Conservation (phyloP, 2,113 vertebrate species). For the Coreoperca whiteheadi region DNA sequence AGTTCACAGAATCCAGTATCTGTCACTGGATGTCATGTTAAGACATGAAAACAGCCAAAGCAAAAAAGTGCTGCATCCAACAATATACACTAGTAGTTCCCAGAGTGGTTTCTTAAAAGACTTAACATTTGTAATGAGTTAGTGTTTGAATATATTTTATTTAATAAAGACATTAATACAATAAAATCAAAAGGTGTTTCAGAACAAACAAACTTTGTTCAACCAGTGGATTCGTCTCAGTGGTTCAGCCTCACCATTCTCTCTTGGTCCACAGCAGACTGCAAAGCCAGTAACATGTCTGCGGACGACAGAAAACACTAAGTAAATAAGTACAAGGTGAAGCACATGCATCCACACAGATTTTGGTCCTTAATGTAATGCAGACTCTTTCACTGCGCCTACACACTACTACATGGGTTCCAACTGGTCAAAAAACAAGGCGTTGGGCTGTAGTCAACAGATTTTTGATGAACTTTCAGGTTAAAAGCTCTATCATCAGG, state of each 20-base stretch:
- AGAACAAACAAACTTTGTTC: neutral
- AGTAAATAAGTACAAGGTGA: neutral
- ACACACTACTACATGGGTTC: neutral
- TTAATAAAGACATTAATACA: conserved; percentile 17
- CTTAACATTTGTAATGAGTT: neutral
- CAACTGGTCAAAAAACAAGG: neutral
- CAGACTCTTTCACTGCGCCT: neutral
- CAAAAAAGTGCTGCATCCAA: neutral
- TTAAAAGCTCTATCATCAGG: neutral
- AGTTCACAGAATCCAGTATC: neutral
- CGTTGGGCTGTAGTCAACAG: neutral
- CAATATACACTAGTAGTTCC: neutral
- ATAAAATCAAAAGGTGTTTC: neutral
- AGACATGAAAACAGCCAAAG: neutral
- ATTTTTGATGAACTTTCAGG: neutral
- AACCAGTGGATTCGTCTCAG: conserved; percentile 31
- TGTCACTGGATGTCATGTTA: too few species aligned
- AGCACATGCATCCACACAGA: neutral
- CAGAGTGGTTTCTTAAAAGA: neutral
- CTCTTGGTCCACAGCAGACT: conserved; percentile 62
- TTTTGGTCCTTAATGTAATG: neutral
- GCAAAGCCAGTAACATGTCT: conserved; percentile 57
- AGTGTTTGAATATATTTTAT: conserved; percentile 51
- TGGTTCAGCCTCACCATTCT: conserved; percentile 17
- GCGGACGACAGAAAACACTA: conserved; percentile 21